Conservation (phyloP, 1,140 invertebrate genomes). For the Papilio machaon region DNA sequence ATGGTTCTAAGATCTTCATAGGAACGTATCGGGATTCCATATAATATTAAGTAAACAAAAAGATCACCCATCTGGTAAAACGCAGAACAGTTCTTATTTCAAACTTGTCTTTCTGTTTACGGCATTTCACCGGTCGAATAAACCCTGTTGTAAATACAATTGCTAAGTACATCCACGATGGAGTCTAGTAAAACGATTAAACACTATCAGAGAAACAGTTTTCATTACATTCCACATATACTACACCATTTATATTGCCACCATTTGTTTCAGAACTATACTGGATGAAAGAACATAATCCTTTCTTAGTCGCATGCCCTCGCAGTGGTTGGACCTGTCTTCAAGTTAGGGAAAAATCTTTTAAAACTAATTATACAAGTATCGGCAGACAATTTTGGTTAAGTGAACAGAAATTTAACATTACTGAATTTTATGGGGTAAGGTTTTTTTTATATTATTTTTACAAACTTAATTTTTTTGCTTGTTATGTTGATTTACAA, state of each 20-base stretch:
- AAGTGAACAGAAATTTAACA: conserved; percentile 27
- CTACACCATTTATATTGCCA: neutral
- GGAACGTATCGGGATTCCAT: too few relatives aligned
- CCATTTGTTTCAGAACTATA: neutral
- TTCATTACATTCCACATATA: too few relatives aligned
- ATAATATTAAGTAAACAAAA: too few relatives aligned
- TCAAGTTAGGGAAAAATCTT: neutral
- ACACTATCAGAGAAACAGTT: too few relatives aligned
- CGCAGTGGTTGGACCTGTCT: conserved; percentile 32
- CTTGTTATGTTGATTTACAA: neutral
- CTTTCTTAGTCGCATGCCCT: neutral
- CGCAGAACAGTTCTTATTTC: too few relatives aligned
- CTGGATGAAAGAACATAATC: conserved; percentile 9
- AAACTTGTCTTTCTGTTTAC: too few relatives aligned
- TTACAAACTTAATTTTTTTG: neutral
- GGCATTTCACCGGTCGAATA: too few relatives aligned
- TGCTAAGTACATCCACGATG: too few relatives aligned
- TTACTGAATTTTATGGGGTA: conserved; percentile 36
- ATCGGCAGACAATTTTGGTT: conserved; percentile 30
- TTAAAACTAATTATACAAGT: neutral
- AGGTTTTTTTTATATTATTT: neutral
- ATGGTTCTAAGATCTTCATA: too few relatives aligned
- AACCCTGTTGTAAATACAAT: too few relatives aligned
- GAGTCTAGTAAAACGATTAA: too few relatives aligned
- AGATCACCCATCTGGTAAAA: too few relatives aligned